phyloP scores from a whole-genome alignment of 2,888 invertebrate genomes.

The Tetranychus piercei region DNA sequence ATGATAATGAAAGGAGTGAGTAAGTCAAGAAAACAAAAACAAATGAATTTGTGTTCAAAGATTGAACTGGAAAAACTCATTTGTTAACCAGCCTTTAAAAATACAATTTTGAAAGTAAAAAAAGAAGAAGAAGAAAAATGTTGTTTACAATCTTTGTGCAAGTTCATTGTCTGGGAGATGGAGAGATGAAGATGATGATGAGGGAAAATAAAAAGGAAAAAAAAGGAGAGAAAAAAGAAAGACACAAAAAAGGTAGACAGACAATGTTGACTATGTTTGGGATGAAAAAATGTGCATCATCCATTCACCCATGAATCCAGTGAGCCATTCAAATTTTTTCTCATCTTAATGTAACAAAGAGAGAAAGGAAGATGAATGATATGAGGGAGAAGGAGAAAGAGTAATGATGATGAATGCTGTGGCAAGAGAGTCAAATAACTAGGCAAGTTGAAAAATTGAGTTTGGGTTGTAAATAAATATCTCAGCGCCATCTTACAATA shows the following conservation, averaged over 20 bases:
- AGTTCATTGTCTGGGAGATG: neutral
- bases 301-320: neutral
- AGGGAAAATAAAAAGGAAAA: neutral
- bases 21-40: neutral
- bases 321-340: neutral
- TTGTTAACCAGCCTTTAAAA: neutral
- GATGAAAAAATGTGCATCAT: neutral
- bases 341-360: neutral
- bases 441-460: neutral
- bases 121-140: neutral
- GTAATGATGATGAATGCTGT: neutral
- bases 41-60: neutral
- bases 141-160: neutral
- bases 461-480: neutral
- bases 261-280: neutral
- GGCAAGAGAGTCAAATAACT: neutral
- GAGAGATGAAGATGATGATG: conserved; percentile 10
- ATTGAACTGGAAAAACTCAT: neutral
- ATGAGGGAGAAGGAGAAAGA: neutral
- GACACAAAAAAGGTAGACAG: neutral
- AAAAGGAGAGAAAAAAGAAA: neutral
- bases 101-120: neutral
- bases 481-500: neutral
- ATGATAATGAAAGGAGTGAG: neutral
- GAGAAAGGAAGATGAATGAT: neutral